phyloP scores from a whole-genome alignment of 2,888 invertebrate genomes.

The Synanthedon myopaeformis region DNA sequence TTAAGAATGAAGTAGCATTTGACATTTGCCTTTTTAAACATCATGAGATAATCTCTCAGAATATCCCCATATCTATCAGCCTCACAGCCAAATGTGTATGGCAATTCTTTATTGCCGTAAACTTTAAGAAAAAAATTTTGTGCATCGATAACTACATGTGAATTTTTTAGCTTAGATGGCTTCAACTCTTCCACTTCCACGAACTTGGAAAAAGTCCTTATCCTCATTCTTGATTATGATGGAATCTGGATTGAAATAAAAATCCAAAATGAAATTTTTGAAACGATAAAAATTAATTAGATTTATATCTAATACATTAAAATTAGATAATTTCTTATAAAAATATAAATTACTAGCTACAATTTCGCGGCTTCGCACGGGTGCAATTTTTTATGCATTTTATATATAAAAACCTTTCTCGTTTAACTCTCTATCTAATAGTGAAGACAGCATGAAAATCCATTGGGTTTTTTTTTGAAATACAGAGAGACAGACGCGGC shows the following conservation, averaged over 20 bases:
- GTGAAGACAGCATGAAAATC: no score
- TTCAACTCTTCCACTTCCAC: not conserved
- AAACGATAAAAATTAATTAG: not conserved
- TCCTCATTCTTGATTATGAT: not conserved
- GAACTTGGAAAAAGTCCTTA: not conserved
- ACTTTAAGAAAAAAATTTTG: slow-evolving; percentile 19
- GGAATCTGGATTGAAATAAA: not conserved
- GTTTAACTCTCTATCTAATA: no score
- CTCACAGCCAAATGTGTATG: slow-evolving; percentile 22
- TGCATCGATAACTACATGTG: slow-evolving; percentile 27
- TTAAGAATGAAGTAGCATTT: slow-evolving; percentile 28
- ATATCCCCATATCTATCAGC: slow-evolving; percentile 18
- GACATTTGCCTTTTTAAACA: slow-evolving; percentile 23
- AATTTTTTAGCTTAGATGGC: slow-evolving; percentile 12
- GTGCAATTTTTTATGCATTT: no score
- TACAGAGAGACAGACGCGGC: no score
- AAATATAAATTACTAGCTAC: no score
- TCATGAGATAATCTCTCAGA: slow-evolving; percentile 14
- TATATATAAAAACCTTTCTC: no score
- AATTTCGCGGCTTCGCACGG: no score
- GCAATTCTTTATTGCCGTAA: slow-evolving; percentile 14
- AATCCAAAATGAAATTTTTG: not conserved
- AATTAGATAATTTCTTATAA: no score
- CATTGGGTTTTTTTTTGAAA: no score
- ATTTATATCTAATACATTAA: no score